Percentiles rank a stretch among this genome's conserved stretches.
Conservation (phyloP, 2,113 vertebrate genomes). For the Cairina moschata region DNA sequence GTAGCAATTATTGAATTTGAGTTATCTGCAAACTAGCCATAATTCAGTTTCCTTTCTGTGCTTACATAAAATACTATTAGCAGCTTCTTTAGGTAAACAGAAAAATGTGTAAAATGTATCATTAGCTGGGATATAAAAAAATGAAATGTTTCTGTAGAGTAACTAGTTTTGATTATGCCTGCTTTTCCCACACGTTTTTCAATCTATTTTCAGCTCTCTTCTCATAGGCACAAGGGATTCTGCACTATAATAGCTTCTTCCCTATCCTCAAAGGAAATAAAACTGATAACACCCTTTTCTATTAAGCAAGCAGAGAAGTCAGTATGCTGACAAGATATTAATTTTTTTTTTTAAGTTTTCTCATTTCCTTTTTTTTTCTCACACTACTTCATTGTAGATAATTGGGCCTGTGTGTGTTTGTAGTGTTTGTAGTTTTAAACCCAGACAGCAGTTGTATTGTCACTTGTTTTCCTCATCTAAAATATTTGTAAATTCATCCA, state of each 20-base stretch:
- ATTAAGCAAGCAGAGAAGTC: conserved; percentile 6
- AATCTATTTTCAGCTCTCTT: conserved; percentile 45
- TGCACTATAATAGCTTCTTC: conserved; percentile 28
- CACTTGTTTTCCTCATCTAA: conserved; percentile 19
- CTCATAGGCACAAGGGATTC: conserved; percentile 17
- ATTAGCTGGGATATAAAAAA: background rate
- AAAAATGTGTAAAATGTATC: conserved; percentile 10
- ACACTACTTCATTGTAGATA: background rate
- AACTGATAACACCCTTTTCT: conserved; percentile 38
- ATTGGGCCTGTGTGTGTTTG: background rate
- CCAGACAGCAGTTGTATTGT: background rate
- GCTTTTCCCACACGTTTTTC: background rate
- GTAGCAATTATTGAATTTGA: background rate
- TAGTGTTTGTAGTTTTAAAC: background rate
- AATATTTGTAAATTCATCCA: conserved; percentile 56
- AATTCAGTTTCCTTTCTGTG: conserved; percentile 11
- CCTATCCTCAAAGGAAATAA: conserved; percentile 31
- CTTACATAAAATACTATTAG: background rate
- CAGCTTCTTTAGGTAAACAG: conserved; percentile 25
- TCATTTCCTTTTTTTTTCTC: conserved; percentile 32
- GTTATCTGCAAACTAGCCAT: background rate
- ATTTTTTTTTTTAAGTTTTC: background rate
- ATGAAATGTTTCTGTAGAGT: background rate
- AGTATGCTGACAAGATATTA: conserved; percentile 17
- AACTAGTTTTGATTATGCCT: conserved; percentile 12